A percentile compares a stretch with the other conserved stretches of the same genome.
These are phyloP conservation scores for Champsocephalus gunnari DNA, from an alignment of 2,797 vertebrate genomes.

Conservation along the genomic window DNA sequence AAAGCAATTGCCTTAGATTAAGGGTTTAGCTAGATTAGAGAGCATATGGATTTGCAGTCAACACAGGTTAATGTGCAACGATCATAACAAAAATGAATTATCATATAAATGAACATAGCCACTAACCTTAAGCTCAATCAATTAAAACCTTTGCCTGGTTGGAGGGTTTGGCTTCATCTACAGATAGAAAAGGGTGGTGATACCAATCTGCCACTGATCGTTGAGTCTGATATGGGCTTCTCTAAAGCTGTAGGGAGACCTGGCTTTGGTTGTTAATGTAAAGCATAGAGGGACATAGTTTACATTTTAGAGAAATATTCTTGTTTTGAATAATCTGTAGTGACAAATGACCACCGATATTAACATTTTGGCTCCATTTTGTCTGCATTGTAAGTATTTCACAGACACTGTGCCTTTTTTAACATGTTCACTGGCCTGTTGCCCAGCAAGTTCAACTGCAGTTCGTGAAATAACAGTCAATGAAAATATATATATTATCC, in stretches of 20 bases:
- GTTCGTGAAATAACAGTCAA: slow-evolving; percentile 39
- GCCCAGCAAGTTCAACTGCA: slow-evolving; percentile 42
- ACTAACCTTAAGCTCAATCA: slow-evolving; percentile 44
- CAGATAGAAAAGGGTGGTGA: slow-evolving; percentile 21
- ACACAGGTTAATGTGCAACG: slow-evolving; percentile 44
- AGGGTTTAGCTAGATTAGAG: slow-evolving; percentile 50
- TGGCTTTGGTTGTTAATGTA: background rate
- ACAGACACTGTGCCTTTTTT: slow-evolving; percentile 23
- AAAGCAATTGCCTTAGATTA: slow-evolving; percentile 66
- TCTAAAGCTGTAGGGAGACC: slow-evolving; percentile 11
- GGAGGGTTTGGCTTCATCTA: slow-evolving; percentile 15
- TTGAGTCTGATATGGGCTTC: slow-evolving; percentile 18
- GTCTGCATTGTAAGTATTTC: slow-evolving; percentile 18
- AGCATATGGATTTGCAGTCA: slow-evolving; percentile 50
- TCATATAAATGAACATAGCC: slow-evolving; percentile 36
- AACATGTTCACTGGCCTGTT: slow-evolving; percentile 24
- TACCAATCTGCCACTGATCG: slow-evolving; percentile 36
- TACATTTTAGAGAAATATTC: background rate
- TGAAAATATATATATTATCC: background rate
- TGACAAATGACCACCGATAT: slow-evolving; percentile 21
- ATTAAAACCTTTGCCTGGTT: slow-evolving; percentile 38
- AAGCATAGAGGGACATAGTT: slow-evolving; percentile 21
- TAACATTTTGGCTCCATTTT: slow-evolving; percentile 14
- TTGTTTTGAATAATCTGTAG: background rate
- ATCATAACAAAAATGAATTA: slow-evolving; percentile 40